phyloP scores from a whole-genome alignment of 2,797 vertebrate species.

The Cheirogaleus major region DNA sequence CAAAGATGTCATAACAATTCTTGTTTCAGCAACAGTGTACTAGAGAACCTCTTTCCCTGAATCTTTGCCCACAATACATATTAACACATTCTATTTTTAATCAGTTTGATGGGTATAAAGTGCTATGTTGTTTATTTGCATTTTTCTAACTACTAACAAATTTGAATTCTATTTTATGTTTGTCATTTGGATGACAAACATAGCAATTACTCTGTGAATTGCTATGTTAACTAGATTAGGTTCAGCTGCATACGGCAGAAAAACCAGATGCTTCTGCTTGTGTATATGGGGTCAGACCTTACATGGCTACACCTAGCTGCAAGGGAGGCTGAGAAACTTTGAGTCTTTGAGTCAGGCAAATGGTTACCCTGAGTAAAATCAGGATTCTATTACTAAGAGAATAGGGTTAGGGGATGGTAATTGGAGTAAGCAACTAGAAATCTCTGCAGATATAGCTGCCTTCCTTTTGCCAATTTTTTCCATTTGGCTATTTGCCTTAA shows the following conservation, averaged over 20 bases:
- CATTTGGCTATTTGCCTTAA: background rate
- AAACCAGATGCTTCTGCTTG: background rate
- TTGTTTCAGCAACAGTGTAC: background rate
- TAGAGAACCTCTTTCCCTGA: background rate
- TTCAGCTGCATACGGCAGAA: background rate
- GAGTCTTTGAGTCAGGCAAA: background rate
- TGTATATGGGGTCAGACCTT: background rate
- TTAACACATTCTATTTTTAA: background rate
- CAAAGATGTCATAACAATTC: background rate
- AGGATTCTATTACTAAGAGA: background rate
- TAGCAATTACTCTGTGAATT: background rate
- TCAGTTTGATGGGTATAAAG: background rate
- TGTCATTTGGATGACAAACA: background rate
- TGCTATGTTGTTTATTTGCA: background rate
- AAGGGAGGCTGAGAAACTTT: background rate
- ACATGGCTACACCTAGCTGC: background rate
- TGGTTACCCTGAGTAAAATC: background rate
- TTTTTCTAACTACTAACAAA: background rate
- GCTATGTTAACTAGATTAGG: constrained; percentile 3
- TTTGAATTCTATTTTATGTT: background rate
- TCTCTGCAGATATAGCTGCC: background rate
- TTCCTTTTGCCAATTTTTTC: background rate
- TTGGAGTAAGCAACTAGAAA: background rate
- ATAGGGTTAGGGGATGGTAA: background rate
- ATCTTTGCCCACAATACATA: background rate